Evolutionary conservation across 1,140 invertebrate species (phyloP).

Genomic region (Aphaenogaster rudis): DNA sequence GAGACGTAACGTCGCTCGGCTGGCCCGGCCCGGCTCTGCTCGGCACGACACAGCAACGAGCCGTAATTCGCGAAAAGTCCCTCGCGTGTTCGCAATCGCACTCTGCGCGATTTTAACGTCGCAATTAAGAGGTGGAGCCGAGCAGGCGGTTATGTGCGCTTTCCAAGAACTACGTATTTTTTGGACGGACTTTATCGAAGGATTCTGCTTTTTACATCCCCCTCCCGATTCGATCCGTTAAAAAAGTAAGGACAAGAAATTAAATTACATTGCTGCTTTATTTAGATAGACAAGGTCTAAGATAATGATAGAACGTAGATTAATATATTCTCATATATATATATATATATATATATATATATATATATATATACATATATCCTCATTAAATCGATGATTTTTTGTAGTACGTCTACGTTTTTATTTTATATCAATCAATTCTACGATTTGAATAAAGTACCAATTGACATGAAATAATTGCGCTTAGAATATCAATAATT

Average conservation of each 20-base stretch:
- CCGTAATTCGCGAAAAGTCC: neutral
- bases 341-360: too few species aligned
- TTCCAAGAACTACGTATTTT: neutral
- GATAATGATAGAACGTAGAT: neutral
- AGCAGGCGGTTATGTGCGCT: neutral
- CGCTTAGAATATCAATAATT: constrained; percentile 11
- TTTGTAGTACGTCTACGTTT: neutral
- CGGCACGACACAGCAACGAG: neutral
- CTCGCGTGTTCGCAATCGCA: neutral
- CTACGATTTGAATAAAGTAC: neutral
- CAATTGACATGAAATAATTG: neutral
- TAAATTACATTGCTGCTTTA: neutral
- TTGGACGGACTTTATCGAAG: neutral
- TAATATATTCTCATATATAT: neutral
- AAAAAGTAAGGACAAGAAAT: neutral
- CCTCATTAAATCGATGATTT: neutral
- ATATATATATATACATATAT: too few species aligned
- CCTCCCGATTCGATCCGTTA: too few species aligned
- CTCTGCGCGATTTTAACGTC: neutral
- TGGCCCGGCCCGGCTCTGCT: neutral
- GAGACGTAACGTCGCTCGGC: neutral
- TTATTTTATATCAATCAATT: neutral
- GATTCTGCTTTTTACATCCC: neutral
- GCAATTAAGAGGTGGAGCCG: neutral
- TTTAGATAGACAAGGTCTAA: neutral